phyloP scores from a whole-genome alignment of 2,888 invertebrate genomes.

The Lumbricus terrestris region DNA sequence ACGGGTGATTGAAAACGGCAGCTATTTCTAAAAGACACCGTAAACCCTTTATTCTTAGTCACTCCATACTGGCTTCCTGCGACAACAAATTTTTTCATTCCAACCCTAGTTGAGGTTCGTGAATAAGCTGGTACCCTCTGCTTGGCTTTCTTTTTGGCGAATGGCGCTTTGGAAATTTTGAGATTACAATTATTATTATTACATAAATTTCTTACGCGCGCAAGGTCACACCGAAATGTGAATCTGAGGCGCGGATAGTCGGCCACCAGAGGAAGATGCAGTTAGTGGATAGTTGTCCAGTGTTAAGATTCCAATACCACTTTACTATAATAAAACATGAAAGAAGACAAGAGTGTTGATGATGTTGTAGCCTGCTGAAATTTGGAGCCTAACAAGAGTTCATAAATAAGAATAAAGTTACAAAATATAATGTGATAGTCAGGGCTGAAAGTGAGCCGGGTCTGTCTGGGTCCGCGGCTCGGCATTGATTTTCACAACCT shows the following conservation, averaged over 20 bases:
- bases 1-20: neutral
- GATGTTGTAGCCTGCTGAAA: neutral
- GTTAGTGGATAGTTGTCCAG: neutral
- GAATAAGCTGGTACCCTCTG: too few relatives aligned
- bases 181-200: too few relatives aligned
- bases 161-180: too few relatives aligned
- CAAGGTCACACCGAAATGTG: too few relatives aligned
- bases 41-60: neutral
- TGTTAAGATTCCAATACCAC: too few relatives aligned
- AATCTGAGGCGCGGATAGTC: too few relatives aligned
- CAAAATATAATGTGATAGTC: neutral
- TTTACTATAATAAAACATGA: neutral
- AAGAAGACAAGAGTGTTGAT: neutral
- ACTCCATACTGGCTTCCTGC: neutral
- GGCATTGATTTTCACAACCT: too few relatives aligned
- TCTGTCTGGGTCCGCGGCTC: too few relatives aligned
- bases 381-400: neutral
- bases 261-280: too few relatives aligned
- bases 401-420: neutral
- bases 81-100: neutral
- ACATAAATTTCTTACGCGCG: too few relatives aligned
- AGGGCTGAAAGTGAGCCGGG: too few relatives aligned
- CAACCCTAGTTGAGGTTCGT: neutral
- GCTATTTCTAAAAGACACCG: neutral
- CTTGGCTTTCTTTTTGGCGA: too few relatives aligned